phyloP scores from a whole-genome alignment of 1,140 invertebrate species.

The Drosophila tsacasi region DNA sequence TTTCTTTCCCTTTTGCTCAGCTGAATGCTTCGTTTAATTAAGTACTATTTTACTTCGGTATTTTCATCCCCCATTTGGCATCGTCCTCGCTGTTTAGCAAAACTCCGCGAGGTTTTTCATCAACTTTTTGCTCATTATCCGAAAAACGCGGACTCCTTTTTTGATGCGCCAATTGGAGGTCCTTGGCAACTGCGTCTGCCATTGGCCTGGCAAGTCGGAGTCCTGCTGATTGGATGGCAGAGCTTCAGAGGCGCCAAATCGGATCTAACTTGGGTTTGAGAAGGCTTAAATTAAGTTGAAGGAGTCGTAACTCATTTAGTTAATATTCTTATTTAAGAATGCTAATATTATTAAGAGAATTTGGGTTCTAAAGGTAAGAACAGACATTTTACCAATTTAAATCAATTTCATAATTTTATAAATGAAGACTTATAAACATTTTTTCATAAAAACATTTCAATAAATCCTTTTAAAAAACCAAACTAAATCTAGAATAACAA shows the following conservation, averaged over 20 bases:
- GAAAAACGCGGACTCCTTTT: slow-evolving; percentile 69
- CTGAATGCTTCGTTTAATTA: slow-evolving; percentile 4
- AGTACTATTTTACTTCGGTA: slow-evolving; percentile 30
- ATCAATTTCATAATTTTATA: too few relatives aligned
- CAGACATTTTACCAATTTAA: too few relatives aligned
- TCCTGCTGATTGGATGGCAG: slow-evolving; percentile 69
- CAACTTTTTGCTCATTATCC: slow-evolving; percentile 76
- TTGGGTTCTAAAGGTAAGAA: too few relatives aligned
- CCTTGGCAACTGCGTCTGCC: slow-evolving; percentile 65
- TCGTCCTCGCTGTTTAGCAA: slow-evolving; percentile 58
- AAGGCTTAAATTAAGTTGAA: background rate
- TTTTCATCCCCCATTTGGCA: slow-evolving; percentile 55
- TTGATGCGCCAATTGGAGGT: slow-evolving; percentile 72
- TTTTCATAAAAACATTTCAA: too few relatives aligned
- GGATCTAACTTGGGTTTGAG: background rate
- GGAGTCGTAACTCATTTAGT: too few relatives aligned
- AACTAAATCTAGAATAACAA: background rate
- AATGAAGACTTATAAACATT: background rate
- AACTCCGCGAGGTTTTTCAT: slow-evolving; percentile 46
- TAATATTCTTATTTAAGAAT: too few relatives aligned
- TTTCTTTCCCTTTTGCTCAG: too few relatives aligned
- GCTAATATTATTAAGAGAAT: too few relatives aligned
- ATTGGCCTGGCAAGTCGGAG: slow-evolving; percentile 62
- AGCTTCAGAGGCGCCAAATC: slow-evolving; percentile 50
- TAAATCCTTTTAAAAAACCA: too few relatives aligned